Evolutionary conservation across 2,113 vertebrate species (phyloP).

Genomic region (Chionomys nivalis): DNA sequence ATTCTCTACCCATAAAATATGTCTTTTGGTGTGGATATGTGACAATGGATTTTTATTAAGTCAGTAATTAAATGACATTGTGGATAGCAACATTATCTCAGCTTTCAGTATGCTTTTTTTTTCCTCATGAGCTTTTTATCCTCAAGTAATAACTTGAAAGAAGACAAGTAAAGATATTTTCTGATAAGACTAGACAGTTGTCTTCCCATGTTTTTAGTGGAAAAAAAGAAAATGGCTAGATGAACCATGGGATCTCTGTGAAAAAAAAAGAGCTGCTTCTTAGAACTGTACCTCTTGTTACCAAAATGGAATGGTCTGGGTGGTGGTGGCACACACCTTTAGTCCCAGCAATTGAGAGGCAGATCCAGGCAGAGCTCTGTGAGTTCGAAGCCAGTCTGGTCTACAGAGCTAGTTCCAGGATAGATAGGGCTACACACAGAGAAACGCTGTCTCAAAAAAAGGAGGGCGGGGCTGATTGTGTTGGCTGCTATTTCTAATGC

Average conservation of each 20-base stretch:
- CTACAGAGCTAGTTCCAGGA: not conserved
- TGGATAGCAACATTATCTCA: slow-evolving; percentile 53
- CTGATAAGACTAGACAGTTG: not conserved
- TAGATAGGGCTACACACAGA: not conserved
- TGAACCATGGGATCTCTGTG: not conserved
- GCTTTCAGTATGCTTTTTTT: slow-evolving; percentile 8
- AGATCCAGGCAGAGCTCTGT: not conserved
- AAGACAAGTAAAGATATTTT: slow-evolving; percentile 43
- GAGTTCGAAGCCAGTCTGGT: not conserved
- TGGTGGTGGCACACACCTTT: not conserved
- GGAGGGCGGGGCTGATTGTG: no score
- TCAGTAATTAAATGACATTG: slow-evolving; percentile 63
- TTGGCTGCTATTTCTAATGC: not conserved
- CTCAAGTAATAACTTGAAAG: slow-evolving; percentile 51
- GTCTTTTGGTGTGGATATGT: slow-evolving; percentile 57
- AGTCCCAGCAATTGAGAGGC: not conserved
- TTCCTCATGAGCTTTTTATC: slow-evolving; percentile 44
- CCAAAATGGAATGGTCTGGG: not conserved
- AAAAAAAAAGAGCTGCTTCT: not conserved
- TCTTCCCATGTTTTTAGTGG: not conserved
- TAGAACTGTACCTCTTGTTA: not conserved
- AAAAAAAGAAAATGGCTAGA: not conserved
- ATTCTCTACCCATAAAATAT: slow-evolving; percentile 55
- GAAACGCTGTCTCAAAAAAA: not conserved
- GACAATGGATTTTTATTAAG: slow-evolving; percentile 62